Conservation (phyloP, 2,888 invertebrate species). For the Coenonympha glycerion region DNA sequence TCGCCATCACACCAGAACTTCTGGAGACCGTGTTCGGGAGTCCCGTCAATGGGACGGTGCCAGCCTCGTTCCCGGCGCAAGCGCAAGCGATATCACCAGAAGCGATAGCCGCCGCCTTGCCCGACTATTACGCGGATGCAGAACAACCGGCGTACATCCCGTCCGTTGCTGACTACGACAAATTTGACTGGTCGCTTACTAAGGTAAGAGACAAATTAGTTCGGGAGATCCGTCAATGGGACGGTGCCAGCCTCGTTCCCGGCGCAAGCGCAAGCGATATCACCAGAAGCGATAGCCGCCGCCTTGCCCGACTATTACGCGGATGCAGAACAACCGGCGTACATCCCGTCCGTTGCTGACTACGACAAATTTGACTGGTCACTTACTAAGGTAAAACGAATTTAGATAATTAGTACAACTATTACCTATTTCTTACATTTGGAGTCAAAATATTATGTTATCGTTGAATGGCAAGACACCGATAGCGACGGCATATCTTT, state of each 20-base stretch:
- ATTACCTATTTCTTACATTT: no score
- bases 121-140: constrained; percentile 39
- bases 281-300: constrained; percentile 38
- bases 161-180: constrained; percentile 63
- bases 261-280: constrained; percentile 41
- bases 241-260: constrained; percentile 8
- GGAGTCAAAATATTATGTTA: no score
- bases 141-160: constrained; percentile 40
- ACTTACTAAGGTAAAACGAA: no score
- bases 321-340: no score
- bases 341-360: no score
- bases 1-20: constrained; percentile 19
- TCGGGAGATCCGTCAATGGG: constrained; percentile 36
- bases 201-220: constrained; percentile 62
- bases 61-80: constrained; percentile 30
- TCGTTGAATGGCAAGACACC: no score
- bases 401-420: no score
- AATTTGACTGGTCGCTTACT: constrained; percentile 81
- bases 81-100: constrained; percentile 40
- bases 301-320: constrained; percentile 33
- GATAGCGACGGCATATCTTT: no score
- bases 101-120: constrained; percentile 36
- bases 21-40: constrained; percentile 25
- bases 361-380: no score
- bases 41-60: constrained; percentile 6